Conservation (phyloP, 2,888 invertebrate genomes). For the Altica lythri region DNA sequence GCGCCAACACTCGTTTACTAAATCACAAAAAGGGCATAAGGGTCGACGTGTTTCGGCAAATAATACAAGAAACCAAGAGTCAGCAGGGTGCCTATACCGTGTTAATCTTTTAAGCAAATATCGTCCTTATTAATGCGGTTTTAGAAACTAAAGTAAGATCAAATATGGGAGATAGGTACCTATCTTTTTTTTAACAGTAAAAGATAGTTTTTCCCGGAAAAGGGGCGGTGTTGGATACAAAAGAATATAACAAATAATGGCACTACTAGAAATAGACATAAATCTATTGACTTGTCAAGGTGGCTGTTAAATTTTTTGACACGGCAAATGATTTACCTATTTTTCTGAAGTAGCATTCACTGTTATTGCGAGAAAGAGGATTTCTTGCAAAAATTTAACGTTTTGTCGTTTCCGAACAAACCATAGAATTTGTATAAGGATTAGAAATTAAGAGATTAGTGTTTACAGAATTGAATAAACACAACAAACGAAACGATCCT, state of each 20-base stretch:
- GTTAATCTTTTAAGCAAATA: too few relatives aligned
- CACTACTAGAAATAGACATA: slow-evolving; percentile 20
- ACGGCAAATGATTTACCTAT: slow-evolving; percentile 6
- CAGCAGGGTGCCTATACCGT: slow-evolving; percentile 2
- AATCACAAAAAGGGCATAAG: slow-evolving; percentile 5
- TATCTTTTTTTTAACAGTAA: not conserved
- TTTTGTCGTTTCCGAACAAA: not conserved
- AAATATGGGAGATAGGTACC: too few relatives aligned
- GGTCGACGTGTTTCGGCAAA: slow-evolving; percentile 4
- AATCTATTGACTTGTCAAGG: slow-evolving; percentile 25
- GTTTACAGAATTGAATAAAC: too few relatives aligned
- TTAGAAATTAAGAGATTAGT: not conserved
- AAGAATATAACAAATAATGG: slow-evolving; percentile 17
- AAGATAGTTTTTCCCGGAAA: slow-evolving; percentile 18
- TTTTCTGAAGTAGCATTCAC: slow-evolving; percentile 2
- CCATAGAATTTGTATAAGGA: too few relatives aligned
- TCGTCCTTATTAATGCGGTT: too few relatives aligned
- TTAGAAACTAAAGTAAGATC: too few relatives aligned
- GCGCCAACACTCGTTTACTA: slow-evolving; percentile 4
- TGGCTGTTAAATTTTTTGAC: slow-evolving; percentile 18
- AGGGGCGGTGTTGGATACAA: slow-evolving; percentile 19
- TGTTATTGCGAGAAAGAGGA: not conserved
- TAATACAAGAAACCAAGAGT: not conserved
- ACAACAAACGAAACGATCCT: too few relatives aligned
- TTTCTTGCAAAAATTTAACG: too few relatives aligned